Conservation (phyloP, 2,113 vertebrate species). For the Tachysurus vachellii region DNA sequence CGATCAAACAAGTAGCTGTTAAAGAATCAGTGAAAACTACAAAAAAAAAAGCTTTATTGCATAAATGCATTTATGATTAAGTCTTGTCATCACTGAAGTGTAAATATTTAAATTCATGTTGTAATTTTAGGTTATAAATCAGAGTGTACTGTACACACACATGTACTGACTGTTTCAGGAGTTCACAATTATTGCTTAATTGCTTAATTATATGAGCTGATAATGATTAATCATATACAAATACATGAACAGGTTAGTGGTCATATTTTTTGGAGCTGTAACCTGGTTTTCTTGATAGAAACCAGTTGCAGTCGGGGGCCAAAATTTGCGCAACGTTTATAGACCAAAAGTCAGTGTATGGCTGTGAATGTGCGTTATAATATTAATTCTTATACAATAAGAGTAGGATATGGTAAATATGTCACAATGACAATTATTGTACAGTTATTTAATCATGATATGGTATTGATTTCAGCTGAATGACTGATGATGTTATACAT, state of each 20-base stretch:
- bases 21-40: not conserved
- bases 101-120: conserved; percentile 50
- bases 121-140: not conserved
- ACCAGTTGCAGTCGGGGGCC: not conserved
- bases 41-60: conserved; percentile 6
- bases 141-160: not conserved
- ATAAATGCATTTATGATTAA: conserved; percentile 30
- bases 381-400: not conserved
- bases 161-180: not conserved
- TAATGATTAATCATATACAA: not conserved
- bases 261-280: not conserved
- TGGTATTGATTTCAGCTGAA: not conserved
- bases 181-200: not conserved
- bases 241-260: not conserved
- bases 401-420: not conserved
- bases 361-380: not conserved
- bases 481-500: not conserved
- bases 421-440: not conserved
- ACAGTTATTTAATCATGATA: not conserved
- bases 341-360: not conserved
- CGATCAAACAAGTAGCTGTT: not conserved
- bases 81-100: conserved; percentile 26
- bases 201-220: conserved; percentile 5
- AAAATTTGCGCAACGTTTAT: not conserved
- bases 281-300: not conserved